Conservation (phyloP, 2,113 vertebrate species). For the Caracal caracal region DNA sequence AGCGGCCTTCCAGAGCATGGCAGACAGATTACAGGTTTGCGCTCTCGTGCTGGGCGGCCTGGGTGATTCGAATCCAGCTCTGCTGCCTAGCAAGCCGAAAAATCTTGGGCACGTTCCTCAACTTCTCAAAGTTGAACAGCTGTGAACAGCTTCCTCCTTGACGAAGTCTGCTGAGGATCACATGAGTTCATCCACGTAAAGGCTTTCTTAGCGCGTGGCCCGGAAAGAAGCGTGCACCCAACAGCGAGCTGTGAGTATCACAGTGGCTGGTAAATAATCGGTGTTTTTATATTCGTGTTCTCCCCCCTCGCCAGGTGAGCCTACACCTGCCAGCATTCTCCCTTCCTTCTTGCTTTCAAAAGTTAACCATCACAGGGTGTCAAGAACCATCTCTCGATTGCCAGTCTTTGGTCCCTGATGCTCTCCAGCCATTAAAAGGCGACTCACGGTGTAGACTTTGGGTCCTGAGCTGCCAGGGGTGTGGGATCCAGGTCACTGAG, state of each 20-base stretch:
- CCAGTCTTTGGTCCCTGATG: neutral
- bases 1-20: neutral
- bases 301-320: neutral
- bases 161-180: neutral
- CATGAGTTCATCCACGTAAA: neutral
- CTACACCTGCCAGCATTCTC: neutral
- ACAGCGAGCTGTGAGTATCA: neutral
- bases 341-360: neutral
- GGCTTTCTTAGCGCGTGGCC: neutral
- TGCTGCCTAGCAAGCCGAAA: neutral
- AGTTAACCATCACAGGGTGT: neutral
- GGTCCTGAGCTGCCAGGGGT: neutral
- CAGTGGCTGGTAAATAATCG: rapidly evolving
- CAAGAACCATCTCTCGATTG: neutral
- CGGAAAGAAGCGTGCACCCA: rapidly evolving
- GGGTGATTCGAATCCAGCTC: neutral
- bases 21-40: neutral
- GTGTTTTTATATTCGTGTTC: too few relatives aligned
- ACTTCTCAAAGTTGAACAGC: neutral
- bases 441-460: neutral
- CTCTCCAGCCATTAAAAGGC: neutral
- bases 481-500: neutral
- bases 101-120: neutral
- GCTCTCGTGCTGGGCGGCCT: too few relatives aligned
- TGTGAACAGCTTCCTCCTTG: neutral